Conservation (phyloP, 2,797 vertebrate species). For the Hapalemur alaotrensis region DNA sequence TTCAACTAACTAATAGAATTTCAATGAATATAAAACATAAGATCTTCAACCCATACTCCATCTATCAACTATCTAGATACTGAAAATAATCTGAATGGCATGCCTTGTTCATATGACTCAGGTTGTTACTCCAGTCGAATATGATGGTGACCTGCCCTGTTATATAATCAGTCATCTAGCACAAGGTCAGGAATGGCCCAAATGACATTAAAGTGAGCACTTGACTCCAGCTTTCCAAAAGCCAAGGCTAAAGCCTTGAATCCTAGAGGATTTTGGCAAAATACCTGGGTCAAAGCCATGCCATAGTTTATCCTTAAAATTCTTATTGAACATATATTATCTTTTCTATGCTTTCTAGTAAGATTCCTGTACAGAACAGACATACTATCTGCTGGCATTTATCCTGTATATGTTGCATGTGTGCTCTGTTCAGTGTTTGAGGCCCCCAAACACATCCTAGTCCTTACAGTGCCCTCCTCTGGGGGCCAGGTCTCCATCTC, state of each 20-base stretch:
- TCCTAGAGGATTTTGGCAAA: neutral
- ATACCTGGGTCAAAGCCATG: neutral
- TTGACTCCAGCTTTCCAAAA: neutral
- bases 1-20: neutral
- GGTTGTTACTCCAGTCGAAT: neutral
- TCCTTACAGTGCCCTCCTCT: neutral
- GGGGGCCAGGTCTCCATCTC: neutral
- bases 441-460: neutral
- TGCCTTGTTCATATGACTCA: neutral
- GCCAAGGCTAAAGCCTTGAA: neutral
- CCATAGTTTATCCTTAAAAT: neutral
- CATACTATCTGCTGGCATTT: neutral
- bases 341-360: neutral
- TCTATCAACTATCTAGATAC: neutral
- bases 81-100: neutral
- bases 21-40: neutral
- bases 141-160: neutral
- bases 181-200: neutral
- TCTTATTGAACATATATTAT: neutral
- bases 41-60: neutral
- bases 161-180: neutral
- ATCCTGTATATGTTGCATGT: neutral
- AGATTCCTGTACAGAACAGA: neutral
- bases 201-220: neutral
- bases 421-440: neutral